phyloP scores from a whole-genome alignment of 2,888 invertebrate genomes.

The Calameuta idolon region DNA sequence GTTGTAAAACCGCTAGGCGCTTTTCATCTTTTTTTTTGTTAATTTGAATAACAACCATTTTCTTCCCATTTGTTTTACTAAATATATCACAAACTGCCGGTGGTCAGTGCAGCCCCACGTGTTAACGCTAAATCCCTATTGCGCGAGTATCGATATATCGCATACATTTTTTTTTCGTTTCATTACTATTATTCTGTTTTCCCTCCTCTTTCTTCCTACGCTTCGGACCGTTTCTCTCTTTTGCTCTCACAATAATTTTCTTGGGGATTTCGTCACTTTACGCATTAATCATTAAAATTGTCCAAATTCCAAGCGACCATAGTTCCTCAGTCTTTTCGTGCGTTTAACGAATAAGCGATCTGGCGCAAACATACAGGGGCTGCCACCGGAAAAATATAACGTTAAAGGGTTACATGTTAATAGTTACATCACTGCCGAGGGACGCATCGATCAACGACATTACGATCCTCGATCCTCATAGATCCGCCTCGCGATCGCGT shows the following conservation, averaged over 20 bases:
- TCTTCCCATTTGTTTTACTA: slow-evolving; percentile 55
- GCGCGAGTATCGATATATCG: background rate
- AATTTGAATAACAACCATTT: slow-evolving; percentile 61
- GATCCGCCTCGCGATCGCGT: slow-evolving; percentile 19
- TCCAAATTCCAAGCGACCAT: background rate
- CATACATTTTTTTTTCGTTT: slow-evolving; percentile 10
- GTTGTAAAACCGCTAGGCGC: slow-evolving; percentile 62
- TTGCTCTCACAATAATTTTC: slow-evolving; percentile 2
- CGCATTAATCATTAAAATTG: too few relatives aligned
- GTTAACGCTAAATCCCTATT: slow-evolving; percentile 38
- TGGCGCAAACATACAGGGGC: slow-evolving; percentile 35
- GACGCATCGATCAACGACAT: slow-evolving; percentile 28
- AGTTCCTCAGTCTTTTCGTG: slow-evolving; percentile 8
- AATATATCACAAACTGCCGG: slow-evolving; percentile 67
- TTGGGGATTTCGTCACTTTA: slow-evolving; percentile 9
- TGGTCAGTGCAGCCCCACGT: slow-evolving; percentile 46
- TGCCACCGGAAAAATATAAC: slow-evolving; percentile 65
- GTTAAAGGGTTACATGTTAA: slow-evolving; percentile 63
- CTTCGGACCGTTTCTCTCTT: background rate
- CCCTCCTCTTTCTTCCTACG: slow-evolving; percentile 4
- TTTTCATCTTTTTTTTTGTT: slow-evolving; percentile 44
- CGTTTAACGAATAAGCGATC: slow-evolving; percentile 11
- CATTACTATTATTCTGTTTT: too few relatives aligned
- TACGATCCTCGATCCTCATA: slow-evolving; percentile 29
- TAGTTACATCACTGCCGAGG: slow-evolving; percentile 64